A percentile compares a stretch with the other conserved stretches of the same genome.
Conservation (phyloP, 2,797 vertebrate species). For the Ptychobarbus kaznakovi region DNA sequence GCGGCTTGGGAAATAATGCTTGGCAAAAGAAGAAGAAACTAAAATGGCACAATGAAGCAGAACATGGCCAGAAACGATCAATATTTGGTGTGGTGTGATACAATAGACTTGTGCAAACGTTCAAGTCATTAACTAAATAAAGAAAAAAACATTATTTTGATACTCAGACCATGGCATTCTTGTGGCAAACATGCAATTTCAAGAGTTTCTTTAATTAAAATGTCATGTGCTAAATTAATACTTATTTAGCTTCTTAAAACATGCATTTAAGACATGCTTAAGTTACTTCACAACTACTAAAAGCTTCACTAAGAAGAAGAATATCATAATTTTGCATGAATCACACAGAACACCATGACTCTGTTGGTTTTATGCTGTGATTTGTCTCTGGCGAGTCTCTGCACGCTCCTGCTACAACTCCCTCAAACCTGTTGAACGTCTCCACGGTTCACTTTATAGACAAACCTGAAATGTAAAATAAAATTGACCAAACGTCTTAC, state of each 20-base stretch:
- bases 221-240: background rate
- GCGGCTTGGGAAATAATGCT: constrained; percentile 50
- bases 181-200: constrained; percentile 6
- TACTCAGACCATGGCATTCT: constrained; percentile 30
- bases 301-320: background rate
- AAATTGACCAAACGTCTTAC: constrained; percentile 62
- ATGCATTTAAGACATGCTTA: background rate
- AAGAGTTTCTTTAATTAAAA: constrained; percentile 25
- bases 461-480: constrained; percentile 18
- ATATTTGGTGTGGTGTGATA: background rate
- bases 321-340: background rate
- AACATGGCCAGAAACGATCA: background rate
- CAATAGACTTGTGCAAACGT: background rate
- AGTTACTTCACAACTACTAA: background rate
- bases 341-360: constrained; percentile 39
- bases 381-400: constrained; percentile 68
- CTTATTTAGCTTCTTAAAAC: background rate
- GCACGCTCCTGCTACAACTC: constrained; percentile 65
- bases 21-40: constrained; percentile 38
- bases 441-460: constrained; percentile 31
- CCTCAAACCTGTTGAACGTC: constrained; percentile 54
- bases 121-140: background rate
- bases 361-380: constrained; percentile 67
- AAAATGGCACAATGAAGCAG: constrained; percentile 26
- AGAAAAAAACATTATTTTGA: background rate